Percentiles rank a stretch among this genome's conserved stretches.
phyloP scores from a whole-genome alignment of 2,113 vertebrate genomes.

The Psilopsiagon aurifrons region DNA sequence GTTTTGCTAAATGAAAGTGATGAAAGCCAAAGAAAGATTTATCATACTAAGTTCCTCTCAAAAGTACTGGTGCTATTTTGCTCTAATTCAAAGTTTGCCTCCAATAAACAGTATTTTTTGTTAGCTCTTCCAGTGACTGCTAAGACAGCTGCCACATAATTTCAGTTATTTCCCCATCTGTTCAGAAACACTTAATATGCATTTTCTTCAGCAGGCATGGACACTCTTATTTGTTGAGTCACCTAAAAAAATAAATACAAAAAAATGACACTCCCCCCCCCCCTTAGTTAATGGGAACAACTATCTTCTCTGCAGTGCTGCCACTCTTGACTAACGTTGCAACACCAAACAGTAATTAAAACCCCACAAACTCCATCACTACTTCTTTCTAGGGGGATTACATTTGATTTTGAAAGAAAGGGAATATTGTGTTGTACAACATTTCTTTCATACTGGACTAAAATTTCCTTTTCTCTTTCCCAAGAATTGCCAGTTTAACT shows the following conservation, averaged over 20 bases:
- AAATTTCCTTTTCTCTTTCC: not conserved
- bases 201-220: not conserved
- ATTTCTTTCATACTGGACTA: not conserved
- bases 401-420: not conserved
- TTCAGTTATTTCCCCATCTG: not conserved
- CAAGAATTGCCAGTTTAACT: not conserved
- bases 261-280: not conserved
- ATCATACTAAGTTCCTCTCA: not conserved
- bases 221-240: not conserved
- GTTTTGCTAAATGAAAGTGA: not conserved
- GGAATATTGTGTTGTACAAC: not conserved
- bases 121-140: not conserved
- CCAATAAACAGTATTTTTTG: not conserved
- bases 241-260: not conserved
- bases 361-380: not conserved
- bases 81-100: not conserved
- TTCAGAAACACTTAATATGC: not conserved
- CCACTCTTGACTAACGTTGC: not conserved
- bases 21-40: conserved; percentile 2
- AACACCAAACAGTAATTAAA: not conserved
- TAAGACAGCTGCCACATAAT: not conserved
- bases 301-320: not conserved
- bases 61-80: not conserved
- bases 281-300: not conserved
- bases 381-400: not conserved